Evolutionary conservation across 2,797 vertebrate genomes (phyloP).

Genomic region (Sebastes iracundus): DNA sequence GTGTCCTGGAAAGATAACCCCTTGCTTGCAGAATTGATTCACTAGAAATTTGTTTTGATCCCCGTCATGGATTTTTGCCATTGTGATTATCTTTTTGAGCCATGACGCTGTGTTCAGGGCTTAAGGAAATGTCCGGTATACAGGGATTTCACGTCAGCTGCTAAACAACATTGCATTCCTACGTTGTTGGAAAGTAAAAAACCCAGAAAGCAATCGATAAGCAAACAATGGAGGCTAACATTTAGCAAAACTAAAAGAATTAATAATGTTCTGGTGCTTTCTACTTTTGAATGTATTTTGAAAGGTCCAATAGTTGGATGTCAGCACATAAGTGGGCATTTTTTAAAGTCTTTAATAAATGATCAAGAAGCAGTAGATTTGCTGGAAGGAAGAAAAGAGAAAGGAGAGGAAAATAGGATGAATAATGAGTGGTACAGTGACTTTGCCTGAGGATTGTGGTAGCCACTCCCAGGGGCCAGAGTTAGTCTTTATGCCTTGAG

Average conservation of each 20-base stretch:
- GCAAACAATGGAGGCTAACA: not conserved
- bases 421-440: constrained; percentile 24
- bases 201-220: not conserved
- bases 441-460: constrained; percentile 43
- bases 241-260: not conserved
- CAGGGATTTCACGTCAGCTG: not conserved
- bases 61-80: not conserved
- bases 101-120: not conserved
- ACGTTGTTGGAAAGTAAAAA: not conserved
- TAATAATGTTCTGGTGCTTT: not conserved
- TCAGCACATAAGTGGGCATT: not conserved
- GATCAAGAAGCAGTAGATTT: not conserved
- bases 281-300: not conserved
- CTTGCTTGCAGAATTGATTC: not conserved
- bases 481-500: constrained; percentile 56
- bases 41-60: constrained; percentile 3
- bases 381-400: not conserved
- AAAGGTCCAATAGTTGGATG: not conserved
- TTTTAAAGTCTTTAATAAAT: not conserved
- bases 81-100: not conserved
- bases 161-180: not conserved
- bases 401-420: not conserved
- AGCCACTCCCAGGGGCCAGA: constrained; percentile 45
- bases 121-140: not conserved
- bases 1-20: not conserved